Evolutionary conservation across 1,140 invertebrate genomes (phyloP), one percentile per base, ranked within the genome.

Genomic region (Caenorhabditis tropicalis): DNA sequence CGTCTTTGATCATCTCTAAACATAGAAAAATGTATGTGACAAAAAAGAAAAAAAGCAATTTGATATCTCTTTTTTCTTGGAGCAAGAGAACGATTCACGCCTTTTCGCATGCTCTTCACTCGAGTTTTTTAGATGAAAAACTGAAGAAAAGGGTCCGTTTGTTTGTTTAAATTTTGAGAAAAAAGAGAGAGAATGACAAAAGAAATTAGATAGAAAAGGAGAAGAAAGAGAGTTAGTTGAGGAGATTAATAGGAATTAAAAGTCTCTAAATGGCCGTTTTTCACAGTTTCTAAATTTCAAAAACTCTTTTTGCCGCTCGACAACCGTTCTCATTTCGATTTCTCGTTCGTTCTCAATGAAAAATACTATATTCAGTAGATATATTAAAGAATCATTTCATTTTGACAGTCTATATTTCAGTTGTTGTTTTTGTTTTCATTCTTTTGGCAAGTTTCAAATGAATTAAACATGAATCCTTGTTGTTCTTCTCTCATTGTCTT

Each of bases 231-330:
- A n/a, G n/a, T 70, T 70, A 33, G 60, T 21, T 19, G 19, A 12
- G 21, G 33, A 70, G 60, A 70, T 70, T 70, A 70, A 70, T 70
- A 70, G 60, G 60, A 70, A 36, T 70, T 70, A 70, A 16, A 51
- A 21, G 33, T 31, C 27, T 58, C 56, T n/a, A 29, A 53, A 53
- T 16, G n/a, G 19, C 49, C n/a, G n/a, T n/a, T n/a, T n/a, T n/a
- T n/a, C n/a, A n/a, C n/a, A n/a, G n/a, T n/a, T n/a, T n/a, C n/a
- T n/a, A n/a, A n/a, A n/a, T n/a, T n/a, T n/a, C n/a, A n/a, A n/a
- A n/a, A n/a, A n/a, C n/a, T n/a, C n/a, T n/a, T n/a, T n/a, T n/a
- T n/a, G n/a, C n/a, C n/a, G n/a, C n/a, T n/a, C n/a, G n/a, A n/a
- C n/a, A n/a, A n/a, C n/a, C n/a, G n/a, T n/a, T n/a, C n/a, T n/a